Base-by-base conservation (phyloP, 1,140 invertebrate species). In the Drosophila pruinosa region DNA sequence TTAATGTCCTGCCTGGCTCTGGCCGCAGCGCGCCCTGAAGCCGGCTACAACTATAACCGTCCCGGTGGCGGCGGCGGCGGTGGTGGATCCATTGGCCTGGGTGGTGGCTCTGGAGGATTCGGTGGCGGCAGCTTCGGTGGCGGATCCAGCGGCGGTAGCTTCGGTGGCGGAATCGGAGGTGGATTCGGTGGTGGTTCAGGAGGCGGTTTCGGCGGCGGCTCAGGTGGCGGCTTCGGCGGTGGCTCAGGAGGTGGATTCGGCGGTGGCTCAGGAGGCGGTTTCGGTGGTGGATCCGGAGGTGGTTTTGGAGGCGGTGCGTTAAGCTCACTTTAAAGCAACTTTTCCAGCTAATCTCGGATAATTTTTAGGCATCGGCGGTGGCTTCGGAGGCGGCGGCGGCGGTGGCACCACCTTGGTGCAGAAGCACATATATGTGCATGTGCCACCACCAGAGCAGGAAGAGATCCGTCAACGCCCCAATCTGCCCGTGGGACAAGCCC, bases 401-500 rank as follows among this genome's bases (percentile, higher is more conserved):
- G 93, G 93, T 28, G 93, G 93, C 52, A 93, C 91, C 62, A 92
- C 93, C 70, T 92, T 94, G 45, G 93, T 95, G 67, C 95, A 96
- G 89, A 96, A 96, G 81, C 95, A 96, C 93, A 95, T 96, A 90
- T 96, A 96, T 92, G 95, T 96, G 10, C 95, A 96, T 90, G 95
- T 95, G 6, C 95, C 95, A 34, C 95, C 95, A 83, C 95, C 95
- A 93, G 95, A 96, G 92, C 93, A 93, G 56, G 92, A 93, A 74
- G 94, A 94, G 80, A 92, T 94, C 69, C 93, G 92, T 75, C 91
- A 93, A 62, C 93, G 93, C 10, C 92, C 92, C 31, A 92, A 93
- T 28, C 90, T 92, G 56, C 91, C 92, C 0, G 92, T 93, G 0
- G 93, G 93, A 38, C 94, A 94, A 52, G 92, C 95, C 22, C 95